These are phyloP conservation scores for Crioceris asparagi DNA, from an alignment of 2,888 invertebrate species.

Conservation along the genomic window DNA sequence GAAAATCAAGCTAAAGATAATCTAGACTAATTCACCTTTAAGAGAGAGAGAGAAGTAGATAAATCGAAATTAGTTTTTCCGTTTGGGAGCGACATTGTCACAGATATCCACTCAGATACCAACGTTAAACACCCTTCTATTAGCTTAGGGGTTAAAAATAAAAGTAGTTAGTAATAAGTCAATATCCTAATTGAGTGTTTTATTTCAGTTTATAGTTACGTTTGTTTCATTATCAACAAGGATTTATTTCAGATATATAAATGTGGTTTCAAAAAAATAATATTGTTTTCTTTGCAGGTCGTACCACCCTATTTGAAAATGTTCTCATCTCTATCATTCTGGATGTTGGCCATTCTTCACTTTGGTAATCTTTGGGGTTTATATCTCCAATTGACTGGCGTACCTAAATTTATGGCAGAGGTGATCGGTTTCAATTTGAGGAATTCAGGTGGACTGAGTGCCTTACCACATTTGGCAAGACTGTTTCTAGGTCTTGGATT, in stretches of 20 bases:
- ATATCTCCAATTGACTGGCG: conserved; percentile 18
- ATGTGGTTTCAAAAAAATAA: neutral
- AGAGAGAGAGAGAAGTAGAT: too few species aligned
- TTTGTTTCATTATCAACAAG: neutral
- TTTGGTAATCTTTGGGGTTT: conserved; percentile 25
- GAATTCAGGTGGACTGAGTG: conserved; percentile 23
- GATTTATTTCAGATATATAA: neutral
- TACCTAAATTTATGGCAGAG: conserved; percentile 23
- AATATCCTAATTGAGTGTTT: neutral
- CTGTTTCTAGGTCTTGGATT: conserved; percentile 22
- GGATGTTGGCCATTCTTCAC: conserved; percentile 20
- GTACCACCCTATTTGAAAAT: conserved; percentile 22
- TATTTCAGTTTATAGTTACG: too few species aligned
- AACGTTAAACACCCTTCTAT: too few species aligned
- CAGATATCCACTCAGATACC: too few species aligned
- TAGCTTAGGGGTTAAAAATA: too few species aligned
- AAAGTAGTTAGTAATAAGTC: too few species aligned
- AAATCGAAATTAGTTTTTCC: too few species aligned
- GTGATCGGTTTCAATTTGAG: conserved; percentile 23
- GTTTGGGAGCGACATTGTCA: too few species aligned
- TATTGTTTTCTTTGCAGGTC: conserved; percentile 13
- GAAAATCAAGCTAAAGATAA: too few species aligned
- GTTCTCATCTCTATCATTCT: conserved; percentile 20
- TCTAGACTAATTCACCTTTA: too few species aligned
- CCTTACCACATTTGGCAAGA: conserved; percentile 25